These are phyloP conservation scores for Mamestra configurata DNA, from an alignment of 1,140 invertebrate species.

Conservation along the genomic window DNA sequence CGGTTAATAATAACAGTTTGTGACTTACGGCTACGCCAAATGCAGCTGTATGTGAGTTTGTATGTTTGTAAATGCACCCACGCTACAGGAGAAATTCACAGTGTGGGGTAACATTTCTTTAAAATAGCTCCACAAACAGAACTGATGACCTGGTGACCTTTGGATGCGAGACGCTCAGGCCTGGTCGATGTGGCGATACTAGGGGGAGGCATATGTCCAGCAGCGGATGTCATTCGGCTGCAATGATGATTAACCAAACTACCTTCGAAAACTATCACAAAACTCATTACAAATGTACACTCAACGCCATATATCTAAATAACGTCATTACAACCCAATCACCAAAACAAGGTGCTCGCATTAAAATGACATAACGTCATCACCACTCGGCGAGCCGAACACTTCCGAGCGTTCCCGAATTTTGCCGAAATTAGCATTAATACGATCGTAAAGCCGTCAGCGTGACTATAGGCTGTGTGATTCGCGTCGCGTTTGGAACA, in stretches of 20 bases:
- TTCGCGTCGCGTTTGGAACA: slow-evolving; percentile 52
- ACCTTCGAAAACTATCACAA: background rate
- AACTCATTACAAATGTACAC: background rate
- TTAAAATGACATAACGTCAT: slow-evolving; percentile 58
- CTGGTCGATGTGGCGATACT: too few species aligned
- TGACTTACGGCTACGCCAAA: too few species aligned
- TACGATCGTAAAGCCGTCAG: slow-evolving; percentile 60
- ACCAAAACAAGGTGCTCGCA: slow-evolving; percentile 54
- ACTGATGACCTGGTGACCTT: too few species aligned
- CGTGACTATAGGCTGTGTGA: slow-evolving; percentile 52
- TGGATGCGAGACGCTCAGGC: too few species aligned
- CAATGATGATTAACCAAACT: background rate
- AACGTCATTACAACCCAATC: slow-evolving; percentile 48
- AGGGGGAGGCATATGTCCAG: too few species aligned
- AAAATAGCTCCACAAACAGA: too few species aligned
- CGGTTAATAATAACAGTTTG: too few species aligned
- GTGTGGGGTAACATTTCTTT: too few species aligned
- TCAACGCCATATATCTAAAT: slow-evolving; percentile 12
- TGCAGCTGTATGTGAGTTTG: too few species aligned
- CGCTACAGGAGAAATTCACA: too few species aligned
- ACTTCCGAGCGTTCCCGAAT: slow-evolving; percentile 28
- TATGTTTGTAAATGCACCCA: too few species aligned
- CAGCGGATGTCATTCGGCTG: too few species aligned
- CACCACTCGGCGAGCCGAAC: slow-evolving; percentile 13
- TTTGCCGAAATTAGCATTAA: slow-evolving; percentile 61